Percentiles rank a stretch among this genome's conserved stretches.
phyloP scores from a whole-genome alignment of 2,888 invertebrate species.

The Octonoba sinensis region DNA sequence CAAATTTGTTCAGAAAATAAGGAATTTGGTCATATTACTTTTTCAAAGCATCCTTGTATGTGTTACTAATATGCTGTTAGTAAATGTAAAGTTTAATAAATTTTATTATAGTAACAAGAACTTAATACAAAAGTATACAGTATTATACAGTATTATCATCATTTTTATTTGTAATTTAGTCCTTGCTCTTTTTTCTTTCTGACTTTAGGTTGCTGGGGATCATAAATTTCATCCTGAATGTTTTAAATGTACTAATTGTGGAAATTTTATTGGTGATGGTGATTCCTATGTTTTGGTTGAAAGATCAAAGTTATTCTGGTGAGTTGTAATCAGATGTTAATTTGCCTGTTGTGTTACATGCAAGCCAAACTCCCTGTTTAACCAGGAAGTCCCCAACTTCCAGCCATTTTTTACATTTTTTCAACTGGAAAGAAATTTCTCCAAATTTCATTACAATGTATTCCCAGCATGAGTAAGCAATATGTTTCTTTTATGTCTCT shows the following conservation, averaged over 20 bases:
- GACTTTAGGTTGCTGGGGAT: slow-evolving; percentile 81
- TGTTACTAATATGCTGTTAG: neutral
- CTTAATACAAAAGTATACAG: no score
- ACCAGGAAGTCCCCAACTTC: no score
- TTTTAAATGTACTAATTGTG: slow-evolving; percentile 87
- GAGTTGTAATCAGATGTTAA: slow-evolving; percentile 66
- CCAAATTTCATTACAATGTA: no score
- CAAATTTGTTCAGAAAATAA: neutral
- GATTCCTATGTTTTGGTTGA: slow-evolving; percentile 94
- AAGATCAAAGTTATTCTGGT: slow-evolving; percentile 89
- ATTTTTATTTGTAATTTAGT: no score
- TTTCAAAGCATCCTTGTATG: neutral
- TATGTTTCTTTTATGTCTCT: no score
- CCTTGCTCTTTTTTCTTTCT: neutral
- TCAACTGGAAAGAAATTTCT: no score
- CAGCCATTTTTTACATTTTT: no score
- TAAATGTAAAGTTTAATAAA: no score
- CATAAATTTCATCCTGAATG: slow-evolving; percentile 97
- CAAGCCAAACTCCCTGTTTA: no score
- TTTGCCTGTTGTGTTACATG: neutral
- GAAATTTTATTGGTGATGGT: slow-evolving; percentile 88
- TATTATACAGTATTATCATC: no score
- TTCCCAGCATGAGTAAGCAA: no score
- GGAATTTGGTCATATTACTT: neutral
- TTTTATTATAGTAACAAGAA: no score